These are phyloP conservation scores for Orchestia grillus DNA, from an alignment of 1,140 invertebrate genomes.

Conservation along the genomic window DNA sequence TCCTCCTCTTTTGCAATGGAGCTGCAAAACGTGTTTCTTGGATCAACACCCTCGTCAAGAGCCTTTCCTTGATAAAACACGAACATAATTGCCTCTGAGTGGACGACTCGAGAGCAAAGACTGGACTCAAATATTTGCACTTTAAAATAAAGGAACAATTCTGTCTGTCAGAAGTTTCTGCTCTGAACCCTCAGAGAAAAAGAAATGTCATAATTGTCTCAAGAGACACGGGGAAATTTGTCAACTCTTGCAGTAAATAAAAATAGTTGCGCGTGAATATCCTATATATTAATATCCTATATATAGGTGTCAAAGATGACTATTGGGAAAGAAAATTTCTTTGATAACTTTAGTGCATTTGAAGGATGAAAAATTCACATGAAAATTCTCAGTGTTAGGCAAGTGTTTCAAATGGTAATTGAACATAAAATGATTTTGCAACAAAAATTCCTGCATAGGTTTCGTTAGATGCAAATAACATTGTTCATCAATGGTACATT, in stretches of 20 bases:
- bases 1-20: neutral
- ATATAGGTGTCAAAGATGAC: neutral
- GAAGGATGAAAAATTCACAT: too few species aligned
- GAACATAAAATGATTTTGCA: too few species aligned
- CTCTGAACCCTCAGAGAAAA: neutral
- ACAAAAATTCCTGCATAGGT: too few species aligned
- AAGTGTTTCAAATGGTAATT: too few species aligned
- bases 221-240: neutral
- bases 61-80: neutral
- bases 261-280: neutral
- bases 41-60: neutral
- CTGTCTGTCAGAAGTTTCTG: neutral
- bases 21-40: neutral
- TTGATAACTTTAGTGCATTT: too few species aligned
- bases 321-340: neutral
- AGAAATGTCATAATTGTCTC: neutral
- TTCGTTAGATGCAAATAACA: too few species aligned
- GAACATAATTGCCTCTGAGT: neutral
- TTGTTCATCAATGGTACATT: too few species aligned
- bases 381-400: too few species aligned
- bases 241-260: neutral
- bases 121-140: neutral
- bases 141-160: neutral
- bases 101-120: neutral
- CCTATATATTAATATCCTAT: neutral